These are phyloP conservation scores for Diplosoma virens DNA, from an alignment of 23 tunicate genomes.

Conservation along the genomic window DNA sequence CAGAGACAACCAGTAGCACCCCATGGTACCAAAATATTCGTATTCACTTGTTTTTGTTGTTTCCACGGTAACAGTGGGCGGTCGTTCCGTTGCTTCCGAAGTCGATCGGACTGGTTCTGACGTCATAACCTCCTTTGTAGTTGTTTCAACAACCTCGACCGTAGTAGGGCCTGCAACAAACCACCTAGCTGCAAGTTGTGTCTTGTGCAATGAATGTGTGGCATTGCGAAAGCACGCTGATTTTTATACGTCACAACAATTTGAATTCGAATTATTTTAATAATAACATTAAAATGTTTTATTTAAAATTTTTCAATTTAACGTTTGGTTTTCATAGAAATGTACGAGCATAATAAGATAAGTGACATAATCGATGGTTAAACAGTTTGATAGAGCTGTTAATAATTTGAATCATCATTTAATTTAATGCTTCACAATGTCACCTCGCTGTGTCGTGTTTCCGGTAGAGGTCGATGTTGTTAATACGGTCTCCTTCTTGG, in stretches of 20 bases:
- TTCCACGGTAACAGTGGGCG: conserved; percentile 24
- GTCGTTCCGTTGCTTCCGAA: neutral
- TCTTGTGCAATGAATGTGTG: too few species aligned
- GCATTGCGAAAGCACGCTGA: too few species aligned
- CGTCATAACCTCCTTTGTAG: conserved; percentile 42
- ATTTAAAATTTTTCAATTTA: too few species aligned
- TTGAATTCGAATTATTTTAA: too few species aligned
- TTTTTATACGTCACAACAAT: too few species aligned
- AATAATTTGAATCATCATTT: too few species aligned
- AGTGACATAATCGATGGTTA: neutral
- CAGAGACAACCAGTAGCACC: neutral
- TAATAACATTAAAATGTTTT: too few species aligned
- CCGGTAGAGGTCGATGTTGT: neutral
- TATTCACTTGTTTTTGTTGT: conserved; percentile 30
- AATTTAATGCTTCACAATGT: too few species aligned
- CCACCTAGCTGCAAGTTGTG: too few species aligned
- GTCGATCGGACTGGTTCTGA: conserved; percentile 21
- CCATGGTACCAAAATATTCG: neutral
- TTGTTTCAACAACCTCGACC: conserved; percentile 18
- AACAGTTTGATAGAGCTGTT: too few species aligned
- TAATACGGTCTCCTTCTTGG: neutral
- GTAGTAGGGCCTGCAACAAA: conserved; percentile 19
- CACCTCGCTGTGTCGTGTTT: neutral
- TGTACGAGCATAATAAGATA: neutral
- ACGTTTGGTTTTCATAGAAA: too few species aligned